Evolutionary conservation across 2,888 invertebrate species (phyloP), one percentile per base, ranked within the genome.

Genomic region (Portevinia maculata): DNA sequence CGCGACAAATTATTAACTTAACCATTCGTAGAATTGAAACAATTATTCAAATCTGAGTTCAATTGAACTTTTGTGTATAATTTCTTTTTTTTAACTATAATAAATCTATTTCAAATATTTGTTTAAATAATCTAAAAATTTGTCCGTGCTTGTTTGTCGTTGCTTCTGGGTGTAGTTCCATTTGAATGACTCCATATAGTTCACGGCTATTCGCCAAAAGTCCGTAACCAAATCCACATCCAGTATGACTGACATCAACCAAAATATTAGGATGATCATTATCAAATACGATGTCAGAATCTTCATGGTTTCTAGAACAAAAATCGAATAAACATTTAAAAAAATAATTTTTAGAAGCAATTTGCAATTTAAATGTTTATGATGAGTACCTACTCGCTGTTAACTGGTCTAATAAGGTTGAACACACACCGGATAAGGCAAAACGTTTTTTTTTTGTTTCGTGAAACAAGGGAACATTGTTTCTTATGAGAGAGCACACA

Each of bases 221-320:
- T 75, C 79, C 9, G 44, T 24, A 1, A 37, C 30, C 3, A 79
- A 30, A 13, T 79, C 69, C 1, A 46, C 55, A 4, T 69, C 75
- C 13, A 79, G 24, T 2, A 79, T 37, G 17, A 64, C 17, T 3
- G 75, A 79, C 13, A 44, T 52, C 11, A 67, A 19, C 57, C 62
- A 57, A 13, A 79, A 79, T 57, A 79, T 64, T 8, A 79, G 28
- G 39, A 75, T 44, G 1, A 79, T 55, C 79, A 79, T 75, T 1
- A 79, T n/a, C 6, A 69, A 9, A 69, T 52, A 75, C 0, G 79
- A 75, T 1, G 50, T 17, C 0, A 19, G 7, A 13, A 41, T 62
- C 28, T 57, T 74, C 4, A 69, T 50, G 30, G 9, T 69, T 50
- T 79, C 79, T 79, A 62, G 44, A 76, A 75, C 9, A 9, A 24